phyloP scores from a whole-genome alignment of 2,797 vertebrate species.

The Channallabes apus region DNA sequence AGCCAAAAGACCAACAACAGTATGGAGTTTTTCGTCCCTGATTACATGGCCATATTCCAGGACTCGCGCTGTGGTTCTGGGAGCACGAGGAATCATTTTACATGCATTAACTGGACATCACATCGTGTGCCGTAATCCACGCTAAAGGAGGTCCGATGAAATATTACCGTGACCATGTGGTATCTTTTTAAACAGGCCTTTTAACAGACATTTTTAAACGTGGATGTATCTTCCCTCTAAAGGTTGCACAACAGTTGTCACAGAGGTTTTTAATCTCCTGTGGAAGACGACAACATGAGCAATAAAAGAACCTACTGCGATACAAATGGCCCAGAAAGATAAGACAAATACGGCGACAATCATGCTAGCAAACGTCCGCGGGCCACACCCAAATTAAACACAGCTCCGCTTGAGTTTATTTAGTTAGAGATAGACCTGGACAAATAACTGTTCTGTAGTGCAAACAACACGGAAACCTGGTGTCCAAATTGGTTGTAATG shows the following conservation, averaged over 20 bases:
- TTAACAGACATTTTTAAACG: not conserved
- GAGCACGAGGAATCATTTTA: no score
- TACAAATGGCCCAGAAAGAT: not conserved
- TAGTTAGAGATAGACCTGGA: not conserved
- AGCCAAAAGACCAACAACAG: no score
- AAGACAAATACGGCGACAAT: not conserved
- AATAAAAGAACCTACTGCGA: not conserved
- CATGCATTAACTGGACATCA: no score
- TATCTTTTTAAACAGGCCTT: not conserved
- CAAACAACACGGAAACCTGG: not conserved
- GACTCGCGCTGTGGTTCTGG: no score
- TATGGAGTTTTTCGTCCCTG: no score
- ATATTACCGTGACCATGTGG: no score
- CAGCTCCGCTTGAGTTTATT: not conserved
- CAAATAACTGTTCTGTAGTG: not conserved
- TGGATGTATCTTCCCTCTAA: no score
- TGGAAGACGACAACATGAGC: not conserved
- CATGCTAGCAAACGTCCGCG: not conserved
- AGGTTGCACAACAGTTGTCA: not conserved
- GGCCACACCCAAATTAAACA: not conserved
- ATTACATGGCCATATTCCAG: no score
- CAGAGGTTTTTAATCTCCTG: not conserved
- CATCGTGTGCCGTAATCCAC: no score
- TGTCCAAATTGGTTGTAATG: not conserved
- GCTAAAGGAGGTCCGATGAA: no score